A percentile compares a stretch with the other conserved stretches of the same genome.
These are phyloP conservation scores for Chrysopilus asiliformis DNA, from an alignment of 2,888 invertebrate genomes.

Conservation along the genomic window DNA sequence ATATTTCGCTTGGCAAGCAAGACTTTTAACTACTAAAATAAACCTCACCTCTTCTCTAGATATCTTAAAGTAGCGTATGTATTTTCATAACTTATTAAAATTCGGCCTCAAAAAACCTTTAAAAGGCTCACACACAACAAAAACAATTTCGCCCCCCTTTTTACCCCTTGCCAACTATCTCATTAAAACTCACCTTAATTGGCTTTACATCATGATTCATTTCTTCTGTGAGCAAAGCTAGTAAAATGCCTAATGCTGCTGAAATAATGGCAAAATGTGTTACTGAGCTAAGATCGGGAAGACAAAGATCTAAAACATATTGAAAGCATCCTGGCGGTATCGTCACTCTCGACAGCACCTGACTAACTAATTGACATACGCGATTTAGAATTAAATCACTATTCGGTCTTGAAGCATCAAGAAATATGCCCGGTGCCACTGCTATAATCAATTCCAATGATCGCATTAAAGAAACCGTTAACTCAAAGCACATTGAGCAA, in stretches of 20 bases:
- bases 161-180: too few species aligned
- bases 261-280: constrained; percentile 54
- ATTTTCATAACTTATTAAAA: too few species aligned
- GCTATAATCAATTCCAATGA: constrained; percentile 67
- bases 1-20: constrained; percentile 4
- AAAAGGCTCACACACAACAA: too few species aligned
- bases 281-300: constrained; percentile 49
- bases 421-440: constrained; percentile 50
- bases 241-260: constrained; percentile 49
- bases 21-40: too few species aligned
- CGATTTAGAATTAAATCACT: constrained; percentile 59
- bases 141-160: too few species aligned
- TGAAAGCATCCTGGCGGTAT: constrained; percentile 56
- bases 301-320: constrained; percentile 46
- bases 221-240: constrained; percentile 43
- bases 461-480: constrained; percentile 61
- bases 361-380: constrained; percentile 60
- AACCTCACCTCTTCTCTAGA: too few species aligned
- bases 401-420: constrained; percentile 49
- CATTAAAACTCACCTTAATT: constrained; percentile 25
- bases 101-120: too few species aligned
- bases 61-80: too few species aligned
- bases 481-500: constrained; percentile 72
- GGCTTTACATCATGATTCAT: constrained; percentile 28
- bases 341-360: constrained; percentile 64